A percentile compares a stretch with the other conserved stretches of the same genome.
These are phyloP conservation scores for Oryctes rhinoceros DNA, from an alignment of 1,140 invertebrate genomes.

Conservation along the genomic window DNA sequence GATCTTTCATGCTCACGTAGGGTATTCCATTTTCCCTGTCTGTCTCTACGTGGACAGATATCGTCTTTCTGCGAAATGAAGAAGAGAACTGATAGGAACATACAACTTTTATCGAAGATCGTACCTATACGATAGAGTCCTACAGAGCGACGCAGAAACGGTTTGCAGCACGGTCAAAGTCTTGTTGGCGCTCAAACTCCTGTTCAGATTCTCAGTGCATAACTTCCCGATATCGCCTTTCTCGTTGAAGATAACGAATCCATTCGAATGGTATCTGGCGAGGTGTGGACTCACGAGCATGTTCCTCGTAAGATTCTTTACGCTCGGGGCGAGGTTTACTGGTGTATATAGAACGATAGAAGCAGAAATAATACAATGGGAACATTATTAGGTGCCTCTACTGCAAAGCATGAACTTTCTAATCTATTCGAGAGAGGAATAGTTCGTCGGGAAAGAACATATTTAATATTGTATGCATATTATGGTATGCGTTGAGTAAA, in stretches of 20 bases:
- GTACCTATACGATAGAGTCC: slow-evolving; percentile 78
- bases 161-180: slow-evolving; percentile 68
- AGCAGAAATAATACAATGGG: neutral
- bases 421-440: neutral
- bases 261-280: slow-evolving; percentile 73
- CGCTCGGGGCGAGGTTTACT: slow-evolving; percentile 79
- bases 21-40: slow-evolving; percentile 58
- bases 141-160: slow-evolving; percentile 80
- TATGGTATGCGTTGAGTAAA: neutral
- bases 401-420: neutral
- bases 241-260: slow-evolving; percentile 84
- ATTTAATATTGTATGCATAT: slow-evolving; percentile 22
- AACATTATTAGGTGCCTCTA: neutral
- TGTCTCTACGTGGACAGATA: slow-evolving; percentile 55
- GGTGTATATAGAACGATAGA: slow-evolving; percentile 39
- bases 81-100: neutral
- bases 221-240: slow-evolving; percentile 82
- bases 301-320: slow-evolving; percentile 66
- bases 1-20: slow-evolving; percentile 83
- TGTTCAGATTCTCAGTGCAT: slow-evolving; percentile 77
- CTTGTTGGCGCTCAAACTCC: slow-evolving; percentile 64
- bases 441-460: neutral
- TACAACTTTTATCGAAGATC: slow-evolving; percentile 45
- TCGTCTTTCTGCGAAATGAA: slow-evolving; percentile 7
- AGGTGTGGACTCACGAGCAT: slow-evolving; percentile 71